These are phyloP conservation scores for Noctua janthina DNA, from an alignment of 2,888 invertebrate genomes.

Conservation along the genomic window DNA sequence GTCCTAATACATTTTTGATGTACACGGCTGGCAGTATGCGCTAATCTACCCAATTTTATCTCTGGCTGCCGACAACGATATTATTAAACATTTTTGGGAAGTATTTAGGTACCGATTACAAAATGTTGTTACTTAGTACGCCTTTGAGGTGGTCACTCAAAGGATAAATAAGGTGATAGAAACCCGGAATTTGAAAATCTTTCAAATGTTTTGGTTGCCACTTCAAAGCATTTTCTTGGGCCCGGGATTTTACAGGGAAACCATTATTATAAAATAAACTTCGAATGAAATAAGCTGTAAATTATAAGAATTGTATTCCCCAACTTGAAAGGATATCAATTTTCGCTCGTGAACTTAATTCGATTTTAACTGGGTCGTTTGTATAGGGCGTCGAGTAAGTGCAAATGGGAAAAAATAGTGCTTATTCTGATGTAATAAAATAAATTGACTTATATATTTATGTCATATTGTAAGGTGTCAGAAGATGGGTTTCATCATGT, in stretches of 20 bases:
- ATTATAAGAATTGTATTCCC: slow-evolving; percentile 6
- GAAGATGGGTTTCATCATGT: too few relatives aligned
- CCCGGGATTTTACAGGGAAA: neutral
- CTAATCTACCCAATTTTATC: slow-evolving; percentile 30
- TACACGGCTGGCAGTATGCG: neutral
- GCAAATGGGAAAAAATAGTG: neutral
- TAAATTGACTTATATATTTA: too few relatives aligned
- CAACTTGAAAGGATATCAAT: slow-evolving; percentile 35
- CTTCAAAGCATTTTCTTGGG: slow-evolving; percentile 49
- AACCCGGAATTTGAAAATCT: slow-evolving; percentile 12
- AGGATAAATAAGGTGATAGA: slow-evolving; percentile 6
- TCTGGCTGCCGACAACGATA: neutral
- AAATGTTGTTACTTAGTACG: slow-evolving; percentile 6
- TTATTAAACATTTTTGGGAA: slow-evolving; percentile 19
- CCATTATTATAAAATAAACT: slow-evolving; percentile 23
- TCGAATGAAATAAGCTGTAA: slow-evolving; percentile 19
- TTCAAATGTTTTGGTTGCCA: slow-evolving; percentile 28
- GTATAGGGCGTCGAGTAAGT: neutral
- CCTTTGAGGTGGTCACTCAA: slow-evolving; percentile 35
- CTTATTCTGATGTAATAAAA: slow-evolving; percentile 3
- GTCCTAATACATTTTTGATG: slow-evolving; percentile 55
- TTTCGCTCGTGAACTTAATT: slow-evolving; percentile 40
- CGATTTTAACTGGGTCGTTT: slow-evolving; percentile 24
- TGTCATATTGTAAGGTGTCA: too few relatives aligned
- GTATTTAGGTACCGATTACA: neutral